phyloP scores from a whole-genome alignment of 2,888 invertebrate species.

The Melanchra persicariae region DNA sequence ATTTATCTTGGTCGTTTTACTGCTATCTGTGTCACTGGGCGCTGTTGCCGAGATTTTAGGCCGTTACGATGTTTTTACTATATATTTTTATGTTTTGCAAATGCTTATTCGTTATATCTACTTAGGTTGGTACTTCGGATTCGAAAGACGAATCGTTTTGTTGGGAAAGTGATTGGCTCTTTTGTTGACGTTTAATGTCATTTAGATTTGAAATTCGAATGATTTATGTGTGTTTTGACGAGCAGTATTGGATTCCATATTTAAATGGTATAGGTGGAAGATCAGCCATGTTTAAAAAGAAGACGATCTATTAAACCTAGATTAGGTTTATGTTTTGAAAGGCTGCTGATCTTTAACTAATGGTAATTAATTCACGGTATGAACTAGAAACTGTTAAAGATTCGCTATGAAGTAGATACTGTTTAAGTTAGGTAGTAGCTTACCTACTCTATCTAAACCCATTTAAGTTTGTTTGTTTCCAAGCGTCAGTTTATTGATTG shows the following conservation, averaged over 20 bases:
- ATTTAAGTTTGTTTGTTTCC: slow-evolving; percentile 50
- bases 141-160: slow-evolving; percentile 44
- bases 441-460: slow-evolving; percentile 19
- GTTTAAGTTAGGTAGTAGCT: background rate
- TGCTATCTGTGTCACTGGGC: slow-evolving; percentile 71
- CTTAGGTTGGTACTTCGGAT: slow-evolving; percentile 38
- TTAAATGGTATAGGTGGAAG: background rate
- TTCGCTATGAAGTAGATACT: slow-evolving; percentile 2
- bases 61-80: slow-evolving; percentile 64
- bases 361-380: background rate
- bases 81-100: slow-evolving; percentile 62
- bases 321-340: background rate
- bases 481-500: slow-evolving; percentile 43
- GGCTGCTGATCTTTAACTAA: background rate
- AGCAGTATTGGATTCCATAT: slow-evolving; percentile 5
- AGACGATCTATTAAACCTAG: background rate
- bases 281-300: background rate
- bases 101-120: slow-evolving; percentile 55
- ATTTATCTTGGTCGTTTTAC: slow-evolving; percentile 74
- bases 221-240: background rate
- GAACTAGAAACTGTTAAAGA: slow-evolving; percentile 4
- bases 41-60: slow-evolving; percentile 60
- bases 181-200: slow-evolving; percentile 43
- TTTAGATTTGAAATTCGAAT: slow-evolving; percentile 45
- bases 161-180: slow-evolving; percentile 48